These are phyloP conservation scores for Zophobas atratus DNA, from an alignment of 1,140 invertebrate genomes.

Conservation along the genomic window DNA sequence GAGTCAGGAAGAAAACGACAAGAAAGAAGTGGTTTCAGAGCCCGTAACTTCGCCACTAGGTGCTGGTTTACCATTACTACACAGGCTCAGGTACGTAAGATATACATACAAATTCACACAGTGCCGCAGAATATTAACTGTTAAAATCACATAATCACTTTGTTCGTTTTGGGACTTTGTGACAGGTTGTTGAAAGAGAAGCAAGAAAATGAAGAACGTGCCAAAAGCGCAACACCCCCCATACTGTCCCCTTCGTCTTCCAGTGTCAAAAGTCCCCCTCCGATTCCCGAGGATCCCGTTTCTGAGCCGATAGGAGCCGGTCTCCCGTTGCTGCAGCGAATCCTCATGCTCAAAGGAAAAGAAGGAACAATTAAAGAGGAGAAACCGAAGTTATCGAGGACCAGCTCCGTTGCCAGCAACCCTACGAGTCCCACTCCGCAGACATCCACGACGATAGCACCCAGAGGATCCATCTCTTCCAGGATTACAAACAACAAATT, in stretches of 20 bases:
- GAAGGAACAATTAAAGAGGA: slow-evolving; percentile 71
- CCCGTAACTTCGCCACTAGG: slow-evolving; percentile 79
- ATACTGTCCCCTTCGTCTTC: slow-evolving; percentile 68
- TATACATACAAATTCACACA: slow-evolving; percentile 2
- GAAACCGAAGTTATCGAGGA: slow-evolving; percentile 47
- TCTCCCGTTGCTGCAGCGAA: slow-evolving; percentile 83
- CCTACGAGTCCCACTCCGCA: slow-evolving; percentile 19
- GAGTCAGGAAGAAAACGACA: slow-evolving; percentile 61
- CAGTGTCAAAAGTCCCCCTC: slow-evolving; percentile 63
- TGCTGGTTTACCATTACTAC: slow-evolving; percentile 85
- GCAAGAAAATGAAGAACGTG: slow-evolving; percentile 75
- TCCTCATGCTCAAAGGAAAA: slow-evolving; percentile 85
- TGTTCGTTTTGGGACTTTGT: background rate
- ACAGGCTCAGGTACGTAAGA: slow-evolving; percentile 71
- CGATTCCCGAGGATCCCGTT: slow-evolving; percentile 69
- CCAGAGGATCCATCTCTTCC: slow-evolving; percentile 14
- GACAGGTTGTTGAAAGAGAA: slow-evolving; percentile 85
- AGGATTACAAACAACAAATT: slow-evolving; percentile 26
- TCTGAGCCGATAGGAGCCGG: slow-evolving; percentile 79
- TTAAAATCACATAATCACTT: slow-evolving; percentile 1
- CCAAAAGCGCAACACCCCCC: slow-evolving; percentile 66
- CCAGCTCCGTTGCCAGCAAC: slow-evolving; percentile 3
- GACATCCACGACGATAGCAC: background rate
- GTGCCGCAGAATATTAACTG: background rate
- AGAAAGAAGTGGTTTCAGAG: slow-evolving; percentile 50